Base-by-base conservation (phyloP, 1,140 invertebrate genomes). In the Trichogramma pretiosum region DNA sequence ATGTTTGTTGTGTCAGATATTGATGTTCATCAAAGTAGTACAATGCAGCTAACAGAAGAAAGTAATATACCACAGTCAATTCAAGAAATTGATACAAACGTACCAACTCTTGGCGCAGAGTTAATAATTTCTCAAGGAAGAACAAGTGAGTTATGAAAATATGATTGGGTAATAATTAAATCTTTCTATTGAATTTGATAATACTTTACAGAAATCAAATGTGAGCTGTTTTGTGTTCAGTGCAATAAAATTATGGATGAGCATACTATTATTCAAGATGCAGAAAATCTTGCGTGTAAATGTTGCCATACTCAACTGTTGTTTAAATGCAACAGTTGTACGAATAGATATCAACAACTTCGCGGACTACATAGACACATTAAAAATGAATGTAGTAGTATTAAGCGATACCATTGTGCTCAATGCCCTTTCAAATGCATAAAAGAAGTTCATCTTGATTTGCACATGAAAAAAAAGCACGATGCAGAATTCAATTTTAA, bases 331-430 rank as follows among this genome's bases (percentile, higher is more conserved):
- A 51, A 51, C 7, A 51, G 32, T 16, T 51, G 49, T 23, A 42
- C 49, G 1, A 51, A 51, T 18, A 5, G 49, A 36, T 51, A 51
- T 32, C 43, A 51, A 16, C 49, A 51, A 28, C 10, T 51, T 10
- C 43, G 49, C 3, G 49, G 43, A 51, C 43, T 51, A n/a, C 49
- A 51, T 23, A 46, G 49, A 36, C 49, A 51, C n/a, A 51, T 51
- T 39, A 46, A 43, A 18, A 36, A 51, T 32, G 49, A 51, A 42
- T 51, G 49, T 42, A 43, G 43, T 14, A 51, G 49, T 8, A 51
- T 51, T 40, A 51, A 51, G n/a, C 43, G 49, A 18, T 51, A 51
- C 42, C 49, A 51, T 30, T 51, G 49, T 10, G 36, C 43, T 46
- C 49, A 51, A 16, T 51, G 49, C 7, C 49, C 46, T 13, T 51